Conservation (phyloP, 2,113 vertebrate genomes). For the Sander vitreus region DNA sequence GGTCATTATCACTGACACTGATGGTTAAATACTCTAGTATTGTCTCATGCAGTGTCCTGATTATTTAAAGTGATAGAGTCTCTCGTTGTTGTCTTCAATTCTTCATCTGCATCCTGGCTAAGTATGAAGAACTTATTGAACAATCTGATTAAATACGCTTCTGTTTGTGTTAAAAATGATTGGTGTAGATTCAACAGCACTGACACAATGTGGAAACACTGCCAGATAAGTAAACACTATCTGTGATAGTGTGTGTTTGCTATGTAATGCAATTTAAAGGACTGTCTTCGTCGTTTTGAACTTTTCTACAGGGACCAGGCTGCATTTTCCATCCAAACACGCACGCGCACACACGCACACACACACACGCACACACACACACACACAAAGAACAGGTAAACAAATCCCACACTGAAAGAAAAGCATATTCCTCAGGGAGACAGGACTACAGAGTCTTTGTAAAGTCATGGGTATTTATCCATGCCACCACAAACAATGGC, state of each 20-base stretch:
- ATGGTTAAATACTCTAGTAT: constrained; percentile 53
- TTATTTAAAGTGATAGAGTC: constrained; percentile 19
- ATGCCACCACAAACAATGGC: constrained; percentile 56
- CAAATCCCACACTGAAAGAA: constrained; percentile 37
- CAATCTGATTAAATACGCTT: constrained; percentile 4
- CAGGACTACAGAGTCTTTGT: constrained; percentile 44
- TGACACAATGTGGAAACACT: constrained; percentile 11
- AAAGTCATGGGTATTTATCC: constrained; percentile 55
- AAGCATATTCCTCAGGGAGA: constrained; percentile 36
- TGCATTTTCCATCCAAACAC: neutral
- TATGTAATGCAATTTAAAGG: neutral
- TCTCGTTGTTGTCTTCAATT: neutral
- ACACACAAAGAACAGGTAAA: constrained; percentile 41
- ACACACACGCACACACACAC: too few relatives aligned
- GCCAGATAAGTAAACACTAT: constrained; percentile 14
- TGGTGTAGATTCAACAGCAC: neutral
- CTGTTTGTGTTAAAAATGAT: neutral
- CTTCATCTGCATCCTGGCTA: neutral
- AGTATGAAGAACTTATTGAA: constrained; percentile 6
- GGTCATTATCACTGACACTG: constrained; percentile 67
- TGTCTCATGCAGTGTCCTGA: constrained; percentile 18
- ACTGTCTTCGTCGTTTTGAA: constrained; percentile 1
- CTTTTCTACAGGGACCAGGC: neutral
- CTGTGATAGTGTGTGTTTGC: neutral
- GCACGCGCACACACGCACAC: neutral